Base-by-base conservation (phyloP, 2,888 invertebrate species). In the Yponomeuta plumbellus region DNA sequence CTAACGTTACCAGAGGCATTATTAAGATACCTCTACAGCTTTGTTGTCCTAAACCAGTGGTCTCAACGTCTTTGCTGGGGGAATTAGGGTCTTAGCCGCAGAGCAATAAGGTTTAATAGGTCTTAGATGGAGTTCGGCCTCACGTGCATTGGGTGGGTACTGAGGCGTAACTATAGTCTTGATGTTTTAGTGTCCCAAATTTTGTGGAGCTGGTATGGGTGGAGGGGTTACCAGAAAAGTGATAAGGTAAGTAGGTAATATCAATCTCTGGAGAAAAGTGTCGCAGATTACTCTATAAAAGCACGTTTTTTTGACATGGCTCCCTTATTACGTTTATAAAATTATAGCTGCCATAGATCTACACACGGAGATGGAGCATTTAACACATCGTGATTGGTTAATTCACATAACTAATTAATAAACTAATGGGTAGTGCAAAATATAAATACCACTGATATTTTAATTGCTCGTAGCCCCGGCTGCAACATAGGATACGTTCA, bases 241-340 rank as follows among this genome's bases (percentile, higher is more conserved):
- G 17, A 17, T 17, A 52, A 17, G 17, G 44, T 52, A 52, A 6
- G 44, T 17, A 52, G 5, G 44, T 13, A 4, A 3, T 52, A 17
- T 17, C 17, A 52, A 8, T 52, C 13, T 52, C 17, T 52, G 4
- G 44, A 8, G 13, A 13, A 17, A 4, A 52, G 4, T 52, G 44
- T 34, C 8, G 5, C 34, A 34, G 34, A 34, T 8, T 34, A 34
- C 34, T 34, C n/a, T 5, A 34, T 34, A 34, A 10, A 10, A 34
- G 34, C 8, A 34, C 5, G 8, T 4, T 34, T 34, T 34, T 34
- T 34, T 34, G 1, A 8, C 20, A 21, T n/a, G 0, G 20, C 69
- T 73, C 71, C 70, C 71, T 70, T 69, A 71, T 72, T 72, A 71
- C 8, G 5, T 34, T 34, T 34, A 10, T 34, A 34, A 34, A 8